Evolutionary conservation across 2,888 invertebrate genomes (phyloP).

Genomic region (Agonum fuliginosum): DNA sequence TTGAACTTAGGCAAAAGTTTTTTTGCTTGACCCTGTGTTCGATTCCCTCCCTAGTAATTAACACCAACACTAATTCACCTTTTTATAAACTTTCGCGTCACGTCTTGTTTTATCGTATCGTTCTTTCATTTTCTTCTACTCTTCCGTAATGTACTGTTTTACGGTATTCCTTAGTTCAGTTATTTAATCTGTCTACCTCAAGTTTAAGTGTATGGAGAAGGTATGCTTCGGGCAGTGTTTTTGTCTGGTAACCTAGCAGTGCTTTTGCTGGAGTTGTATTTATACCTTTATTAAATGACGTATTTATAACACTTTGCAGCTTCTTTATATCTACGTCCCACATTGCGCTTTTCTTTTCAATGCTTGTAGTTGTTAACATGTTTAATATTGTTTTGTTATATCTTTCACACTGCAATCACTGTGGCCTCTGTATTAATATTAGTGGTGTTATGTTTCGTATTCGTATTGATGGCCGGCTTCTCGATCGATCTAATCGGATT

Average conservation of each 20-base stretch:
- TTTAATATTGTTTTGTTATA: constrained; percentile 62
- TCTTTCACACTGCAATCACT: constrained; percentile 64
- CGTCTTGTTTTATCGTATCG: constrained; percentile 51
- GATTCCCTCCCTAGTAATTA: neutral
- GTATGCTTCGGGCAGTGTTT: constrained; percentile 50
- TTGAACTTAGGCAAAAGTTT: constrained; percentile 41
- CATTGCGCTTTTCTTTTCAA: constrained; percentile 47
- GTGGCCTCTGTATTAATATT: constrained; percentile 62
- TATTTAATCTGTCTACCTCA: neutral
- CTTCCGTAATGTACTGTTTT: constrained; percentile 50
- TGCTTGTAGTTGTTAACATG: too few relatives aligned
- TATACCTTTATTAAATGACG: constrained; percentile 60
- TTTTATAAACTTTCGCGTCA: constrained; percentile 17
- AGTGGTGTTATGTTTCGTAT: too few relatives aligned
- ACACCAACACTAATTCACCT: constrained; percentile 50
- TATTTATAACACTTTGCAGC: constrained; percentile 65
- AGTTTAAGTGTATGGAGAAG: constrained; percentile 28
- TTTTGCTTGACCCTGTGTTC: constrained; percentile 43
- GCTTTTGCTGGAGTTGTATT: constrained; percentile 61
- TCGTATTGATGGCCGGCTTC: neutral
- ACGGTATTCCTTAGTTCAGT: constrained; percentile 53
- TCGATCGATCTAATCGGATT: neutral
- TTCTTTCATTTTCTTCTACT: constrained; percentile 60
- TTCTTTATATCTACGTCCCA: constrained; percentile 65
- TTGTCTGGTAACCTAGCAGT: constrained; percentile 61